These are phyloP conservation scores for Drosophila yooni DNA, from an alignment of 2,888 invertebrate genomes.

Conservation along the genomic window DNA sequence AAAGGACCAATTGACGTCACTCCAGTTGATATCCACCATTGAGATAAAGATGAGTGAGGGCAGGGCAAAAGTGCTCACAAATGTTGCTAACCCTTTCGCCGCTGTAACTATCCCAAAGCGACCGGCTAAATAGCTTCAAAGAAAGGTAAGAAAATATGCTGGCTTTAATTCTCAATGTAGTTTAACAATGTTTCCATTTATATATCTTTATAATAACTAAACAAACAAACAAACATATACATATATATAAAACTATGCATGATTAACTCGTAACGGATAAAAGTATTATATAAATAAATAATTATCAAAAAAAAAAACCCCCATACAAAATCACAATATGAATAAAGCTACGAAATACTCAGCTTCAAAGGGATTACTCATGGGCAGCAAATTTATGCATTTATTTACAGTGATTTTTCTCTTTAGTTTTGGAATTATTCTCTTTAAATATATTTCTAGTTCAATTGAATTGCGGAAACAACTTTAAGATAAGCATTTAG, in stretches of 20 bases:
- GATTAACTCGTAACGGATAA: neutral
- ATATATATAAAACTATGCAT: neutral
- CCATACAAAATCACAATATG: neutral
- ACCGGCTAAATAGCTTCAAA: constrained; percentile 92
- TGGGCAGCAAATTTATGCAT: neutral
- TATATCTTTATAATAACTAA: neutral
- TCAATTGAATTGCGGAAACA: neutral
- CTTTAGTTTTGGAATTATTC: neutral
- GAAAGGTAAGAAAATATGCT: neutral
- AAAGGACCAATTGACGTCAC: constrained; percentile 95
- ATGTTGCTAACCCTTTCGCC: constrained; percentile 95
- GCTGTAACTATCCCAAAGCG: constrained; percentile 92
- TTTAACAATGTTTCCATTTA: constrained; percentile 8
- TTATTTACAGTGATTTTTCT: accelerated
- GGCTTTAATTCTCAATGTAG: constrained; percentile 6
- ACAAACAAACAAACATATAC: neutral
- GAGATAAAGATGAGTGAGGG: constrained; percentile 96
- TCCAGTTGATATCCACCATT: constrained; percentile 93
- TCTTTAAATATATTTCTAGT: neutral
- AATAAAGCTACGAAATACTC: neutral
- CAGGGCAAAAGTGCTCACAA: constrained; percentile 96
- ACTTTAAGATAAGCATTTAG: neutral
- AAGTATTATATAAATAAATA: neutral
- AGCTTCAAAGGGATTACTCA: neutral
- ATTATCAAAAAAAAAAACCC: neutral